phyloP scores from a whole-genome alignment of 2,797 vertebrate species.

The Bovichtus variegatus region DNA sequence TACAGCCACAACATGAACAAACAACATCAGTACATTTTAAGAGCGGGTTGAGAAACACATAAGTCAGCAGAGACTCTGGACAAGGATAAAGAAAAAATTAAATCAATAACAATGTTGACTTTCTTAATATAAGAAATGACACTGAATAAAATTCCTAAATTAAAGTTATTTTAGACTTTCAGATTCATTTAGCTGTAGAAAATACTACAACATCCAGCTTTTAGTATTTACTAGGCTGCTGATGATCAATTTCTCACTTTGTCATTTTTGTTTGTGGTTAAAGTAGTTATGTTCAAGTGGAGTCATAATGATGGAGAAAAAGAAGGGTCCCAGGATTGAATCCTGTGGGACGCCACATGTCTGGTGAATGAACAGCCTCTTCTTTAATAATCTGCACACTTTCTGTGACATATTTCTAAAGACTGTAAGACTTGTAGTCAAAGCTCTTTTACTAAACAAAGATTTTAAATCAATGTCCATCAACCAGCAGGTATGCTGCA shows the following conservation, averaged over 20 bases:
- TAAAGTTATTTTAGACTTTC: neutral
- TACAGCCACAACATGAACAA: neutral
- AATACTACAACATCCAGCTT: neutral
- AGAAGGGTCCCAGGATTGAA: neutral
- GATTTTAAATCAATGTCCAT: slow-evolving; percentile 8
- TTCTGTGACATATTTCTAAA: neutral
- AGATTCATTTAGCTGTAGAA: slow-evolving; percentile 2
- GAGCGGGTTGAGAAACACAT: neutral
- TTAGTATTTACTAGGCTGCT: neutral
- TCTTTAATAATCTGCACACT: neutral
- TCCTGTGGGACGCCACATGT: slow-evolving; percentile 30
- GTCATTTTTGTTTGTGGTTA: neutral
- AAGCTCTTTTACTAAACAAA: slow-evolving; percentile 3
- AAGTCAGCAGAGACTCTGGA: neutral
- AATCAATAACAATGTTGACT: neutral
- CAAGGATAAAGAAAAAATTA: neutral
- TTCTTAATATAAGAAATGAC: slow-evolving; percentile 28
- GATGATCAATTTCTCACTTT: neutral
- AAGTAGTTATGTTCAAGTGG: neutral
- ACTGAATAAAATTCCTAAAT: slow-evolving; percentile 1
- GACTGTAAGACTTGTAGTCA: neutral
- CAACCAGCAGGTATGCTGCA: slow-evolving; percentile 5
- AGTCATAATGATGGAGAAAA: neutral
- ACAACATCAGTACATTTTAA: neutral
- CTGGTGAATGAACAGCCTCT: neutral